Conservation (phyloP, 1,140 invertebrate genomes). For the Xylocopa sonorina region DNA sequence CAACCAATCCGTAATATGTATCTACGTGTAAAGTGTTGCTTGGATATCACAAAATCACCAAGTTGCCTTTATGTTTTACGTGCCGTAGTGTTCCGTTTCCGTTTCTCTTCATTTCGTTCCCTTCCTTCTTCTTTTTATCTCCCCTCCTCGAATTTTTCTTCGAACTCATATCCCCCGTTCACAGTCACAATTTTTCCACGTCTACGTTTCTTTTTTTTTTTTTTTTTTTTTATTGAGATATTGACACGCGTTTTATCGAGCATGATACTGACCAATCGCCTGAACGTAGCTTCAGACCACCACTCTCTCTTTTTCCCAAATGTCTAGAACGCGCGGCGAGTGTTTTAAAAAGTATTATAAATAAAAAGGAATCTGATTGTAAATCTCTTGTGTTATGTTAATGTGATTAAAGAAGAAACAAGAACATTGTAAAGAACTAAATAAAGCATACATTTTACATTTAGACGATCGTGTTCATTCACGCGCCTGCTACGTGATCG, state of each 20-base stretch:
- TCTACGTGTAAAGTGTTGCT: slow-evolving; percentile 58
- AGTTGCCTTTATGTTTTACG: slow-evolving; percentile 69
- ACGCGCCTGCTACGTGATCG: background rate
- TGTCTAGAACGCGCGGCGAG: slow-evolving; percentile 76
- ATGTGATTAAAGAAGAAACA: slow-evolving; percentile 77
- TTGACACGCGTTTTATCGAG: slow-evolving; percentile 61
- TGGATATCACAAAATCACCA: slow-evolving; percentile 71
- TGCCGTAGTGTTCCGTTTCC: slow-evolving; percentile 54
- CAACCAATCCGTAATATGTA: slow-evolving; percentile 13
- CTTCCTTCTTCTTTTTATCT: too few species aligned
- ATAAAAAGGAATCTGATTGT: slow-evolving; percentile 78
- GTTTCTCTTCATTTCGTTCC: slow-evolving; percentile 16
- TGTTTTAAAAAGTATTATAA: slow-evolving; percentile 80
- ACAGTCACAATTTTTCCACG: too few species aligned
- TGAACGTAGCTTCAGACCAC: slow-evolving; percentile 78
- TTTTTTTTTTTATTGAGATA: slow-evolving; percentile 28
- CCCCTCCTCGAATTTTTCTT: too few species aligned
- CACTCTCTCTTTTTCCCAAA: slow-evolving; percentile 78
- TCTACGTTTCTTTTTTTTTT: too few species aligned
- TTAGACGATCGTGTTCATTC: slow-evolving; percentile 53
- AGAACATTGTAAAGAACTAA: slow-evolving; percentile 81
- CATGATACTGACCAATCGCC: slow-evolving; percentile 80
- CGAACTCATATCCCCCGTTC: too few species aligned
- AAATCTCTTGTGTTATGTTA: slow-evolving; percentile 81
- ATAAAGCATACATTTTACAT: slow-evolving; percentile 82